Evolutionary conservation across 2,888 invertebrate genomes (phyloP).

Genomic region (Tupiocoris notatus): DNA sequence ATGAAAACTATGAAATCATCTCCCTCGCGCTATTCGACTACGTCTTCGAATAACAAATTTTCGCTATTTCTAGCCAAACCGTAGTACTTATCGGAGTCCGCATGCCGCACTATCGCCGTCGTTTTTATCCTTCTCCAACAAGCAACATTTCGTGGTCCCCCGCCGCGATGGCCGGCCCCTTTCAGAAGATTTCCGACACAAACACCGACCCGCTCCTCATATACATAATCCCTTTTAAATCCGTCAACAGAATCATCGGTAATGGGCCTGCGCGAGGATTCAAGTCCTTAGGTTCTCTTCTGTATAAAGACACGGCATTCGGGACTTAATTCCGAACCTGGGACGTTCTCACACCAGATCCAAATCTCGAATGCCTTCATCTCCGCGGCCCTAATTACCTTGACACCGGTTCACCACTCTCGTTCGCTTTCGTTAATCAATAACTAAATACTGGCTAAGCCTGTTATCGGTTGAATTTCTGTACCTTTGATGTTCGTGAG

Average conservation of each 20-base stretch:
- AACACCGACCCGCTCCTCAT: slow-evolving; percentile 36
- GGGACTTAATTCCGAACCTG: background rate
- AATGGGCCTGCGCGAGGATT: slow-evolving; percentile 10
- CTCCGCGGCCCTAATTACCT: slow-evolving; percentile 27
- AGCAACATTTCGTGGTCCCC: background rate
- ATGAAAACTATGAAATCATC: too few species aligned
- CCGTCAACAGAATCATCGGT: slow-evolving; percentile 40
- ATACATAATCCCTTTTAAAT: slow-evolving; percentile 41
- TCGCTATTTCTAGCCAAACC: background rate
- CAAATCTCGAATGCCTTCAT: slow-evolving; percentile 30
- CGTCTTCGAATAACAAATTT: background rate
- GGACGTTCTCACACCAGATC: slow-evolving; percentile 30
- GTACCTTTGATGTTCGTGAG: background rate
- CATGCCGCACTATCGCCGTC: background rate
- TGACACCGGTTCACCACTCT: slow-evolving; percentile 31
- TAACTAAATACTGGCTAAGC: slow-evolving; percentile 18
- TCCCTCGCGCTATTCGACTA: too few species aligned
- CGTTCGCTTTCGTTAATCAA: slow-evolving; percentile 32
- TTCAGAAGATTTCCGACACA: slow-evolving; percentile 36
- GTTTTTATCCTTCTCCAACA: background rate
- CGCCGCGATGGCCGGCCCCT: background rate
- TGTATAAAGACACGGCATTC: background rate
- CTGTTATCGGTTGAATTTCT: background rate
- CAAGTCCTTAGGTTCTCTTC: background rate
- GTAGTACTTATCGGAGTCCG: background rate